Percentiles rank a stretch among this genome's conserved stretches.
Conservation (phyloP, 2,797 vertebrate species). For the Neomorphus geoffroyi region DNA sequence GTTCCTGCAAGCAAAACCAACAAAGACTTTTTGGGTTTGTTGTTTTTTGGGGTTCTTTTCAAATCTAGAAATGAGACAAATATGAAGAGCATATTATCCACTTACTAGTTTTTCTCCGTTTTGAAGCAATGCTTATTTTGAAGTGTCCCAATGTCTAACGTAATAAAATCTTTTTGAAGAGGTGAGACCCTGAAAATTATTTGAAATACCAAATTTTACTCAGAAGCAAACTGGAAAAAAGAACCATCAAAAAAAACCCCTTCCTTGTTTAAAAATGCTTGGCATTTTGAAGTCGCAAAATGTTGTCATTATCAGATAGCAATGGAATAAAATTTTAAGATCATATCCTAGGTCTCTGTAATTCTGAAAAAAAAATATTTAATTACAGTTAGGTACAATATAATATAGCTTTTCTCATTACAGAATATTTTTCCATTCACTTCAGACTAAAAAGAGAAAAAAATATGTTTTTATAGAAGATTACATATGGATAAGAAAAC, state of each 20-base stretch:
- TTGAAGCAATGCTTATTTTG: neutral
- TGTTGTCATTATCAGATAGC: neutral
- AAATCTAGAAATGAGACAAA: neutral
- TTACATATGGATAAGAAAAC: neutral
- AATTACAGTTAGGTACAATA: neutral
- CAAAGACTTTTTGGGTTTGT: neutral
- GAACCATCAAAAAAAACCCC: neutral
- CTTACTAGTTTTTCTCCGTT: neutral
- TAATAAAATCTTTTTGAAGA: neutral
- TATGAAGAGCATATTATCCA: neutral
- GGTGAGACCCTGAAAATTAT: neutral
- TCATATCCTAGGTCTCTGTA: neutral
- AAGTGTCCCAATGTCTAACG: neutral
- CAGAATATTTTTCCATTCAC: neutral
- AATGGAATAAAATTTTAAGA: neutral
- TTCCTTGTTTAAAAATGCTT: neutral
- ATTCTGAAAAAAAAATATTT: neutral
- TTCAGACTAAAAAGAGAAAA: neutral
- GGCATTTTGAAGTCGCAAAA: neutral
- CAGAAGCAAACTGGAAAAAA: neutral
- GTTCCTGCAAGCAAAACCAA: neutral
- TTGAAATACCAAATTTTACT: neutral
- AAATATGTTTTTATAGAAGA: neutral
- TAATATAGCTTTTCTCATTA: neutral
- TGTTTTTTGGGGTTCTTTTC: rapidly evolving